Percentiles rank a stretch among this genome's conserved stretches.
These are phyloP conservation scores for Cossypha dichroa DNA, from an alignment of 2,797 vertebrate genomes.

Conservation along the genomic window DNA sequence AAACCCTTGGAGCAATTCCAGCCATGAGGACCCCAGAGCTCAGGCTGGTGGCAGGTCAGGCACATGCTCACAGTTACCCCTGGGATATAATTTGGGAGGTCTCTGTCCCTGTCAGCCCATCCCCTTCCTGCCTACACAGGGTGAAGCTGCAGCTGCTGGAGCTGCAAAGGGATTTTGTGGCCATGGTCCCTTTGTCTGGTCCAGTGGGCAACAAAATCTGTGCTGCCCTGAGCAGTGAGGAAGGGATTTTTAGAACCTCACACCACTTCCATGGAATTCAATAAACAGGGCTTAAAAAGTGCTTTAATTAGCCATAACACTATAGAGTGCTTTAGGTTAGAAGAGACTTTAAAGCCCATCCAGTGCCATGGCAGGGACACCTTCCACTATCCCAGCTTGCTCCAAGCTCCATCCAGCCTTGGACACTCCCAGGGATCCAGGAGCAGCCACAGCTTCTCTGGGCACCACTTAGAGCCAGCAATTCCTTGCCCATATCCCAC, in stretches of 20 bases:
- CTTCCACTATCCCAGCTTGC: accelerated
- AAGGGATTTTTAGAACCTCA: background rate
- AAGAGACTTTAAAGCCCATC: background rate
- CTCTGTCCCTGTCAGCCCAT: background rate
- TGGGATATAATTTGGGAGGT: background rate
- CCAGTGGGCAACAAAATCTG: background rate
- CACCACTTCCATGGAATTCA: background rate
- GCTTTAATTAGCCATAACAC: background rate
- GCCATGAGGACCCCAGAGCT: background rate
- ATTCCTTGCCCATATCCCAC: background rate
- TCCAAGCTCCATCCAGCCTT: background rate
- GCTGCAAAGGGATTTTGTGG: background rate
- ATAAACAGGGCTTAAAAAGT: background rate
- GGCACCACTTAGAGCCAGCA: background rate
- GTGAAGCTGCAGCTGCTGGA: background rate
- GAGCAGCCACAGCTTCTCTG: background rate
- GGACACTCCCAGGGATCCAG: background rate
- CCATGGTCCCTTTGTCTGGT: background rate
- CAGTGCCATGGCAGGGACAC: background rate
- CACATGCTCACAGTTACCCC: accelerated
- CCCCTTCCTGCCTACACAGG: background rate
- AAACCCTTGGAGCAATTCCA: background rate
- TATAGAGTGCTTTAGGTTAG: background rate
- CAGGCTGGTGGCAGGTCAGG: background rate
- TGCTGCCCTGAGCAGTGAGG: background rate